Evolutionary conservation across 2,888 invertebrate species (phyloP).

Genomic region (Cabera pusaria): DNA sequence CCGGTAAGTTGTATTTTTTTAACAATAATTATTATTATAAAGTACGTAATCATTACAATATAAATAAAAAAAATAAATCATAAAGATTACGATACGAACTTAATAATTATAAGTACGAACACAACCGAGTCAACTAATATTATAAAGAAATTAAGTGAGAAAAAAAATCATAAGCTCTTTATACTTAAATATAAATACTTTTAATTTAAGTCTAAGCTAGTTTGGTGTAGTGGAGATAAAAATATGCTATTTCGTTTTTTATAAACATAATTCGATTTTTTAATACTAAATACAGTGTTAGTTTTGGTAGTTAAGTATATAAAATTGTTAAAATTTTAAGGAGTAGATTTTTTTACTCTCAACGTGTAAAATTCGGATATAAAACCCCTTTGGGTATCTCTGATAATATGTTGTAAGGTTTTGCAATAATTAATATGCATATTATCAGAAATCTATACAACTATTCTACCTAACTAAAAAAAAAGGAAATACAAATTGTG

Average conservation of each 20-base stretch:
- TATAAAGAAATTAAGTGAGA: conserved; percentile 53
- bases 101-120: conserved; percentile 83
- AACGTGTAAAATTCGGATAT: conserved; percentile 53
- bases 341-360: conserved; percentile 37
- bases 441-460: conserved; percentile 55
- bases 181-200: conserved; percentile 38
- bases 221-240: conserved; percentile 74
- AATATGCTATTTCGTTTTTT: conserved; percentile 47
- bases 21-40: conserved; percentile 60
- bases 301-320: conserved; percentile 27
- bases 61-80: conserved; percentile 57
- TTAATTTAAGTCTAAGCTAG: conserved; percentile 48
- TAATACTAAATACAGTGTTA: conserved; percentile 33
- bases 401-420: conserved; percentile 49
- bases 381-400: conserved; percentile 51
- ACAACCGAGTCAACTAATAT: conserved; percentile 76
- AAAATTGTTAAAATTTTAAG: conserved; percentile 10
- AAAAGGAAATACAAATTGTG: conserved; percentile 71
- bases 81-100: conserved; percentile 54
- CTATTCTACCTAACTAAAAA: conserved; percentile 32
- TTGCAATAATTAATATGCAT: conserved; percentile 38
- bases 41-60: conserved; percentile 71
- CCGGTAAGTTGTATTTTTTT: conserved; percentile 80
- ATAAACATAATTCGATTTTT: conserved; percentile 34
- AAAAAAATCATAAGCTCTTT: conserved; percentile 50